phyloP scores from a whole-genome alignment of 2,888 invertebrate species.

The Andricus quercusramuli region DNA sequence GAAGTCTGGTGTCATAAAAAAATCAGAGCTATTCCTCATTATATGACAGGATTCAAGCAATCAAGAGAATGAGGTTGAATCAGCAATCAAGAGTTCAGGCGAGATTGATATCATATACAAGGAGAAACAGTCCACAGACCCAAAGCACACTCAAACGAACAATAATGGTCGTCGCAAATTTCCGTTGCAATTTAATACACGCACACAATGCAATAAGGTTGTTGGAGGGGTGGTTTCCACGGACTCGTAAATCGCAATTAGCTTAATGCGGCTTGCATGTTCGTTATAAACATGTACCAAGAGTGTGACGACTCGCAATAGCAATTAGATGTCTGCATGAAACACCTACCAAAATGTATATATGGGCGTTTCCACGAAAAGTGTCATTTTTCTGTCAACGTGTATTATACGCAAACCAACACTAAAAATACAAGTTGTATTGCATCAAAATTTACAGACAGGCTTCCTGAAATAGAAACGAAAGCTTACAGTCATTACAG shows the following conservation, averaged over 20 bases:
- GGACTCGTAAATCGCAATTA: constrained; percentile 70
- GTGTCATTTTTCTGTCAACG: no score
- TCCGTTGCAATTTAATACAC: constrained; percentile 45
- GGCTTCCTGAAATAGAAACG: no score
- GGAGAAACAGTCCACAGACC: neutral
- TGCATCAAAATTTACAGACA: no score
- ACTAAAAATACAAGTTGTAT: no score
- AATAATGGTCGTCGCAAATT: constrained; percentile 44
- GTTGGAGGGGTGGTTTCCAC: constrained; percentile 44
- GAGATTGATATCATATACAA: neutral
- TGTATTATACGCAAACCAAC: no score
- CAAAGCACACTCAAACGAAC: neutral
- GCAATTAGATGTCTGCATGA: constrained; percentile 21
- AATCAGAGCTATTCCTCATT: neutral
- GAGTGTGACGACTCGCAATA: constrained; percentile 25
- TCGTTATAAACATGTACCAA: constrained; percentile 46
- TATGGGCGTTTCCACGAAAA: no score
- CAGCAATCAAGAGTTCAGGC: constrained; percentile 10
- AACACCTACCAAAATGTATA: neutral
- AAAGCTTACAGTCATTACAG: no score
- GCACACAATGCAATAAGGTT: constrained; percentile 29
- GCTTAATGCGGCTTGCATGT: constrained; percentile 67
- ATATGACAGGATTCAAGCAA: neutral
- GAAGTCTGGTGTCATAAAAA: neutral
- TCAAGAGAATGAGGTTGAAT: constrained; percentile 1